These are phyloP conservation scores for Galaxea fascicularis DNA, from an alignment of 92 coral and sea anemone species.

Conservation along the genomic window DNA sequence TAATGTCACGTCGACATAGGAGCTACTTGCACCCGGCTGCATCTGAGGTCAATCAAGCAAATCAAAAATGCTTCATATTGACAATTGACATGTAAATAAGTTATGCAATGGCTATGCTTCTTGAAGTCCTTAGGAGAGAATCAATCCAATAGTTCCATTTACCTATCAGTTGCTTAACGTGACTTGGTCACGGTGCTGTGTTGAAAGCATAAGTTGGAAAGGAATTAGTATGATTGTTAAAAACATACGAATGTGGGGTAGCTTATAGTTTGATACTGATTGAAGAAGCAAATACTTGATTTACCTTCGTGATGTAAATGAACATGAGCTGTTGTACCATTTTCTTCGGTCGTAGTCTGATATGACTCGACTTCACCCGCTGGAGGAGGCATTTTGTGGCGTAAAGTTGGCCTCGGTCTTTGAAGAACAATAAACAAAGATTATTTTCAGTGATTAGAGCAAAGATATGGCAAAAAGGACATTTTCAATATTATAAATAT, in stretches of 20 bases:
- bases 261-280: background rate
- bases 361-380: background rate
- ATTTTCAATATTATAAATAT: no score
- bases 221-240: background rate
- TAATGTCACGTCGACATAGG: no score
- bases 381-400: background rate
- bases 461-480: background rate
- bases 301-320: background rate
- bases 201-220: no score
- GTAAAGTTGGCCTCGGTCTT: background rate
- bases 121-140: no score
- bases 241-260: background rate
- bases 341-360: background rate
- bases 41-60: no score
- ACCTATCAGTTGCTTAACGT: no score
- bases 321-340: background rate
- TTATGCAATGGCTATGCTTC: no score
- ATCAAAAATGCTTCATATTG: no score
- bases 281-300: background rate
- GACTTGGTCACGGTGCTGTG: no score
- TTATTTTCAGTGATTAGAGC: background rate
- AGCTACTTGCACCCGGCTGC: no score
- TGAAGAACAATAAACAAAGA: background rate
- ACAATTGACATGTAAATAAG: no score
- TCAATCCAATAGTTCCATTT: no score